A percentile compares a stretch with the other conserved stretches of the same genome.
Conservation (phyloP, 2,797 vertebrate genomes). For the Onychomys torridus region DNA sequence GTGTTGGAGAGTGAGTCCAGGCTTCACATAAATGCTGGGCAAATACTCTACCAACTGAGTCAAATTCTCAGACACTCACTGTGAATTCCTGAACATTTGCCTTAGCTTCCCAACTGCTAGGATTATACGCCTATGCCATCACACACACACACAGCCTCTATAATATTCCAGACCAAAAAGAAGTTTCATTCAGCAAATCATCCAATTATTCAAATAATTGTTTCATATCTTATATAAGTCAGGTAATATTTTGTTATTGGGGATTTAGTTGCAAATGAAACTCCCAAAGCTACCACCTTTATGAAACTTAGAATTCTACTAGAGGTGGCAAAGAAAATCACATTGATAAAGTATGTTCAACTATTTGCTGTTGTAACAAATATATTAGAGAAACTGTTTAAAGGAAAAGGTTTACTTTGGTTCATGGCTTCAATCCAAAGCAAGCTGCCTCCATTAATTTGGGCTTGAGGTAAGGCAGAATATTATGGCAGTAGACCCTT, state of each 20-base stretch:
- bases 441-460: not conserved
- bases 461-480: not conserved
- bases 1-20: not conserved
- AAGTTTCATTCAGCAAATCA: not conserved
- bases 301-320: not conserved
- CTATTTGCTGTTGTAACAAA: not conserved
- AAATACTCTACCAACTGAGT: not conserved
- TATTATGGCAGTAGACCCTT: not conserved
- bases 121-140: not conserved
- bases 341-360: not conserved
- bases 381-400: not conserved
- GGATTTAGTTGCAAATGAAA: conserved; percentile 8
- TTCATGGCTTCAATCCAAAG: not conserved
- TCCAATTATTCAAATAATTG: conserved; percentile 1
- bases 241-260: not conserved
- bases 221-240: not conserved
- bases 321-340: not conserved
- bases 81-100: not conserved
- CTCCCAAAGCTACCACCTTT: not conserved
- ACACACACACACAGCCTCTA: not conserved
- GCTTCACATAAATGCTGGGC: not conserved
- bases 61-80: not conserved
- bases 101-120: not conserved
- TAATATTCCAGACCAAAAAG: conserved; percentile 10
- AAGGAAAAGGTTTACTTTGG: not conserved